Base-by-base conservation (phyloP, 53 echinoderm and acorn worm species). In the Zoroaster sp. region DNA sequence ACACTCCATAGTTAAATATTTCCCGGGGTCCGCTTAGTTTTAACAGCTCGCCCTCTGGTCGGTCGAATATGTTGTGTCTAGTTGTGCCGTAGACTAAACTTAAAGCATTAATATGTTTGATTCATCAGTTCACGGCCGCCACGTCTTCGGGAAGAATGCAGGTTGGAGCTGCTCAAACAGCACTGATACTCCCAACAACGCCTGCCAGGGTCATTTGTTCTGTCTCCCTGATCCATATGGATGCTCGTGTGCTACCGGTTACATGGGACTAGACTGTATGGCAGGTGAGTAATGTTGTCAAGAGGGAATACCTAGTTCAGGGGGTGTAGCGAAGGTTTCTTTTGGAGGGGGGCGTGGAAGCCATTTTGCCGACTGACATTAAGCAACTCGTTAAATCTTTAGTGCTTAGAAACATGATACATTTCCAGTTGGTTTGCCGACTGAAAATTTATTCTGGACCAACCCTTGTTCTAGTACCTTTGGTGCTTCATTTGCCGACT, bases 211-310 rank as follows among this genome's bases (percentile, higher is more conserved):
- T 13, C 75, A 40, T 40, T 83, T 74, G 37, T 92, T 95, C 77
- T 95, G 95, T 63, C 80, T 95, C 10, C 93, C 93, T 69, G 91
- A 95, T 66, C 95, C 95, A 12, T 95, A 88, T 52, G 92, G 95
- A 14, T 94, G 95, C 71, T 75, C 88, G 0, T 94, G 95, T 74
- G 93, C 87, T 45, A 66, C 95, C 4, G 92, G 95, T 3, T 94
- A 75, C 36, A 67, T 0, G 52, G 86, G 89, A 37, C 88, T 93
- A 0, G 74, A 91, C 45, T 95, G 95, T 47, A 71, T 51, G 55
- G 51, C 73, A 75, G 90, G 95, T 95, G 44, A 33, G 73, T 4
- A 42, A n/a, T n/a, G n/a, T n/a, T n/a, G n/a, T n/a, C n/a, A n/a
- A n/a, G n/a, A n/a, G n/a, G n/a, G n/a, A n/a, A n/a, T n/a, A n/a